Evolutionary conservation across 2,797 vertebrate species (phyloP).

Genomic region (Acanthis flammea): DNA sequence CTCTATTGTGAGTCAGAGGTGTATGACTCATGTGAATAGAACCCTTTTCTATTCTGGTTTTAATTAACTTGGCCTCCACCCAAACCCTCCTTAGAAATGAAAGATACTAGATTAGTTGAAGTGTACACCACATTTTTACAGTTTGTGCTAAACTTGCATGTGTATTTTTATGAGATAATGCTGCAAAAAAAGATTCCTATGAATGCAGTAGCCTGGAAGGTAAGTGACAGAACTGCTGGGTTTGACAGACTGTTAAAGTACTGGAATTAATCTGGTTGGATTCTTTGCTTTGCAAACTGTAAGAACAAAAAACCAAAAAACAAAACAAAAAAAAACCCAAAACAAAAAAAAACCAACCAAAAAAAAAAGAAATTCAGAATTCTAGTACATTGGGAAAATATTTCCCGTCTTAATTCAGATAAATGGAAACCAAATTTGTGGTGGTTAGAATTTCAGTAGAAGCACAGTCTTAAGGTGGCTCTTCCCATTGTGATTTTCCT

Average conservation of each 20-base stretch:
- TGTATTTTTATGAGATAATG: constrained; percentile 6
- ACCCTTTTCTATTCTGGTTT: constrained; percentile 45
- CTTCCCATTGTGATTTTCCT: neutral
- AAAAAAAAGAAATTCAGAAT: neutral
- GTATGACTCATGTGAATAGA: constrained; percentile 52
- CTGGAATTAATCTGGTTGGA: neutral
- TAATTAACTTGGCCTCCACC: constrained; percentile 39
- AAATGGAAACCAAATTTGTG: neutral
- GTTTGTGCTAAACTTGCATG: constrained; percentile 6
- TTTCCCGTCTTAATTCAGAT: neutral
- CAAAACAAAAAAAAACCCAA: neutral
- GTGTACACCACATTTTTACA: constrained; percentile 34
- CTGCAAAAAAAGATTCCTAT: neutral
- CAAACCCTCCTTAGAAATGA: constrained; percentile 34
- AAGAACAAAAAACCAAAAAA: neutral
- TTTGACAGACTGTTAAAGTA: neutral
- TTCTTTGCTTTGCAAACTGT: neutral
- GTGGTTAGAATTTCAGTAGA: neutral
- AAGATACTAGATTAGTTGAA: constrained; percentile 17
- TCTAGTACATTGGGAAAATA: neutral
- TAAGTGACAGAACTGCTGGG: neutral
- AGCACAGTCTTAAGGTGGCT: neutral
- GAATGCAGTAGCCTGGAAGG: neutral
- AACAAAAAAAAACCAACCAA: neutral
- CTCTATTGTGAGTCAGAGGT: constrained; percentile 35